A percentile compares a stretch with the other conserved stretches of the same genome.
Conservation (phyloP, 30 jellyfish, hydroid and myxozoan species). For the Aurelia sp. region DNA sequence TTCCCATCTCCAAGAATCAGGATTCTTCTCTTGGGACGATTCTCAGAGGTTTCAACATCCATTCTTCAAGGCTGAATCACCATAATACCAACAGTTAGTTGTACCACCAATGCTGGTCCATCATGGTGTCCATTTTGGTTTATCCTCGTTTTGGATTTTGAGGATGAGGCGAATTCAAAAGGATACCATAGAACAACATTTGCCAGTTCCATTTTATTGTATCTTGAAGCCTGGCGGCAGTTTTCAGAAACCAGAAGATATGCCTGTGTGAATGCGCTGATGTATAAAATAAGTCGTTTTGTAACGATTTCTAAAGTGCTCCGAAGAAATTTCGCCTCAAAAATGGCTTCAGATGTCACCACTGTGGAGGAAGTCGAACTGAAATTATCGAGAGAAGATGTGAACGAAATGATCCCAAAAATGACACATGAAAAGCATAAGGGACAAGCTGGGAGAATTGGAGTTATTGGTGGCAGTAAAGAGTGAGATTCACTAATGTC, state of each 20-base stretch:
- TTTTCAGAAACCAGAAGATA: not conserved
- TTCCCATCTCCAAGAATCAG: constrained; percentile 98
- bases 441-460: constrained; percentile 94
- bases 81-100: not conserved
- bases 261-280: not conserved
- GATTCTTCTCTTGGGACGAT: not conserved
- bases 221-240: not conserved
- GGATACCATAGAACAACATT: not conserved
- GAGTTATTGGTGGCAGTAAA: constrained; percentile 95
- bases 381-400: constrained; percentile 5
- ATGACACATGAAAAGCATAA: constrained; percentile 64
- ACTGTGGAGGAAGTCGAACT: not conserved
- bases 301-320: not conserved
- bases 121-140: too few relatives aligned
- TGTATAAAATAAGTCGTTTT: not conserved
- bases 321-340: not conserved
- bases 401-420: constrained; percentile 67
- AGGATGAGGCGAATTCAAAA: not conserved
- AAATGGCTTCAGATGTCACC: constrained; percentile 19
- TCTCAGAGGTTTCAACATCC: not conserved
- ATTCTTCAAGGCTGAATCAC: not conserved
- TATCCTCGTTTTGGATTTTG: not conserved
- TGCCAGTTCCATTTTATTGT: not conserved
- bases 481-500: constrained; percentile 37
- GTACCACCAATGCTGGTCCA: not conserved